Conservation (phyloP, 92 coral and sea anemone genomes). For the Palythoa grandiflora region DNA sequence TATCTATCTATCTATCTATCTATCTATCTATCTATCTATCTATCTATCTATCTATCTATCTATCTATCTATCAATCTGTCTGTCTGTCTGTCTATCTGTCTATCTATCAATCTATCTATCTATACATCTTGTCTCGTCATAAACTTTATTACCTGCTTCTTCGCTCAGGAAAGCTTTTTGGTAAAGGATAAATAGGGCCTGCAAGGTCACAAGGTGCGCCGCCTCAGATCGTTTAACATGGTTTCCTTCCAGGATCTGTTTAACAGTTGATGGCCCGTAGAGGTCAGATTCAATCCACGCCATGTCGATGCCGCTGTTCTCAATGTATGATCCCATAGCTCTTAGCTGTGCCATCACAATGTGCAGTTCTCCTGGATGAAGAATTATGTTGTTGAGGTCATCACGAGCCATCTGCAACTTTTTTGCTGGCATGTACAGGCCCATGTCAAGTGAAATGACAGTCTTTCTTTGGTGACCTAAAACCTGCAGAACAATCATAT, state of each 20-base stretch:
- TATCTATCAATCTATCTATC: no score
- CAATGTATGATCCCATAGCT: not conserved
- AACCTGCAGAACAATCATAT: not conserved
- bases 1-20: no score
- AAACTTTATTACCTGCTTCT: conserved; percentile 2
- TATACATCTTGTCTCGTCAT: not conserved
- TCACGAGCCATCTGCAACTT: not conserved
- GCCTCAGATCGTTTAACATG: not conserved
- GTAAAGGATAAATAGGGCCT: no score
- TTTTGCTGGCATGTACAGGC: not conserved
- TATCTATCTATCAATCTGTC: no score
- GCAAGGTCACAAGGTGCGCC: no score
- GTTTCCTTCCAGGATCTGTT: no score
- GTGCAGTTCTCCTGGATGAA: not conserved
- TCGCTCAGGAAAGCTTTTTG: not conserved
- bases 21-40: no score
- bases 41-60: no score
- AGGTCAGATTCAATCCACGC: no score
- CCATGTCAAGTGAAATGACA: not conserved
- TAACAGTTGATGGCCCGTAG: no score
- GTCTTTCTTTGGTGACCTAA: not conserved
- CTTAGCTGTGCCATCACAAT: not conserved
- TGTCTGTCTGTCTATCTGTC: no score
- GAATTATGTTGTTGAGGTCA: not conserved
- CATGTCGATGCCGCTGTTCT: no score